These are phyloP conservation scores for Papilio helenus DNA, from an alignment of 1,140 invertebrate species.

Conservation along the genomic window DNA sequence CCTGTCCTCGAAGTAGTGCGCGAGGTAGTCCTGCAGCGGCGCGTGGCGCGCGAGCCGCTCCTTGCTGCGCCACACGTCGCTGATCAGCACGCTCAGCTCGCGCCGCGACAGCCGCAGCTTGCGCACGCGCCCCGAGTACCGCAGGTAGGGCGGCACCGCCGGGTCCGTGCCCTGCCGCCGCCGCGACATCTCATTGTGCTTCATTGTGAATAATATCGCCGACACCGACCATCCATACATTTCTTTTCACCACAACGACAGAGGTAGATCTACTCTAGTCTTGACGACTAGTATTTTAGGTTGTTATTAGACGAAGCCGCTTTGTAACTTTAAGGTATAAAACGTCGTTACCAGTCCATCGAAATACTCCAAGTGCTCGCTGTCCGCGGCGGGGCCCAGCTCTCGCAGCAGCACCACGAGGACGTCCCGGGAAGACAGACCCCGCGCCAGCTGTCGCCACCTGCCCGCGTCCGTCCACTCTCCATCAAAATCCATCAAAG, in stretches of 20 bases:
- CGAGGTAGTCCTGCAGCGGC: slow-evolving; percentile 76
- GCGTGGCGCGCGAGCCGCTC: slow-evolving; percentile 47
- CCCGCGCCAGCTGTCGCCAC: slow-evolving; percentile 74
- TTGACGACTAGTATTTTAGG: no score
- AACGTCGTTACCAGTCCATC: slow-evolving; percentile 71
- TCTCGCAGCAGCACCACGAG: slow-evolving; percentile 76
- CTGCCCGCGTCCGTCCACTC: slow-evolving; percentile 40
- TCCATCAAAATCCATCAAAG: no score
- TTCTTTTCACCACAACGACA: neutral
- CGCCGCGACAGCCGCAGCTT: slow-evolving; percentile 77
- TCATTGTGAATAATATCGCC: no score
- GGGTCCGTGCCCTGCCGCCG: slow-evolving; percentile 71
- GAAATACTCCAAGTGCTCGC: slow-evolving; percentile 75
- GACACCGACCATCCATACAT: no score
- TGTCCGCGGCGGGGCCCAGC: slow-evolving; percentile 74
- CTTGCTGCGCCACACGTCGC: slow-evolving; percentile 77
- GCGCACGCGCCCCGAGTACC: slow-evolving; percentile 72
- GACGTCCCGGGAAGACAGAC: slow-evolving; percentile 71
- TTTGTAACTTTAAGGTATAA: neutral
- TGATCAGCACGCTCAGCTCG: slow-evolving; percentile 75
- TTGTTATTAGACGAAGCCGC: neutral
- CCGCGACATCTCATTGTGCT: neutral
- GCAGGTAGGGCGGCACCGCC: slow-evolving; percentile 72
- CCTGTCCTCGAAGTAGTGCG: slow-evolving; percentile 77
- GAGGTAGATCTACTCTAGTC: no score